A percentile compares a stretch with the other conserved stretches of the same genome.
These are phyloP conservation scores for Phanerotoma sp. DNA, from an alignment of 2,888 invertebrate genomes.

Conservation along the genomic window DNA sequence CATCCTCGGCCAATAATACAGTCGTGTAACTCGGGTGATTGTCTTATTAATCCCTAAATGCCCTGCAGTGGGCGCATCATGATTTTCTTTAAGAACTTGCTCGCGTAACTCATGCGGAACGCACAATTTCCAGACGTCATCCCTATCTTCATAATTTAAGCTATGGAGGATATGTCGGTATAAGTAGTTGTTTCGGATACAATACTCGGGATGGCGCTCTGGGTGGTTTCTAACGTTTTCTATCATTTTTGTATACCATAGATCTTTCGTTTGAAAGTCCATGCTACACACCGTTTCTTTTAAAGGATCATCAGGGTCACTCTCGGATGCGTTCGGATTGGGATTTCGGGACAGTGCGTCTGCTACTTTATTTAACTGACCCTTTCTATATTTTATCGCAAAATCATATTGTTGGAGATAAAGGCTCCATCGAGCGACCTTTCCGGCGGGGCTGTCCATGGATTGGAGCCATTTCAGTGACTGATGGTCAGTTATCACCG, in stretches of 20 bases:
- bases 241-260: background rate
- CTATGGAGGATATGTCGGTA: slow-evolving; percentile 16
- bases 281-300: background rate
- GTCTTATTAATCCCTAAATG: slow-evolving; percentile 29
- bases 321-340: background rate
- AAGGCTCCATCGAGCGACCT: slow-evolving; percentile 25
- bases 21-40: background rate
- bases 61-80: slow-evolving; percentile 27
- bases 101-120: slow-evolving; percentile 7
- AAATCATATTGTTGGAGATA: slow-evolving; percentile 26
- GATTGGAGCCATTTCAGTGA: slow-evolving; percentile 18
- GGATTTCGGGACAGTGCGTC: slow-evolving; percentile 26
- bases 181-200: slow-evolving; percentile 33
- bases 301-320: background rate
- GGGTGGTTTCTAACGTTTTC: background rate
- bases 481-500: slow-evolving; percentile 21
- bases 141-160: background rate
- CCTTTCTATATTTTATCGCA: slow-evolving; percentile 19
- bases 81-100: slow-evolving; percentile 11
- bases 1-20: slow-evolving; percentile 38
- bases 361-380: slow-evolving; percentile 19
- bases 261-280: background rate
- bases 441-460: slow-evolving; percentile 19
- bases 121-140: slow-evolving; percentile 28
- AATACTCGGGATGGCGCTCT: slow-evolving; percentile 15